These are phyloP conservation scores for Sturnira hondurensis DNA, from an alignment of 2,113 vertebrate genomes.

Conservation along the genomic window DNA sequence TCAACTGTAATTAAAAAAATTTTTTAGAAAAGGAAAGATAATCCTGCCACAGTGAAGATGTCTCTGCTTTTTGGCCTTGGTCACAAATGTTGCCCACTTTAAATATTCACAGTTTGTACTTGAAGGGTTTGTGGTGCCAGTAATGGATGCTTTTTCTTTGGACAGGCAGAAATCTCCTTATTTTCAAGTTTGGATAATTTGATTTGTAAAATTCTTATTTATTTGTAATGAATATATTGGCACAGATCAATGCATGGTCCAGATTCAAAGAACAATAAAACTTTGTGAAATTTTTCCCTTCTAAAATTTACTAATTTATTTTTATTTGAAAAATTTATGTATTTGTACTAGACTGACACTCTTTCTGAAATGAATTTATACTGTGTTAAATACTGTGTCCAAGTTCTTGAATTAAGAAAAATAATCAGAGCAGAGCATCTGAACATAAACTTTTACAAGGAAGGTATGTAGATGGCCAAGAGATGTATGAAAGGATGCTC, in stretches of 20 bases:
- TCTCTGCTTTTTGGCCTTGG: neutral
- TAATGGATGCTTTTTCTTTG: neutral
- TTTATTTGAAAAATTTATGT: neutral
- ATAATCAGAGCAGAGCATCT: neutral
- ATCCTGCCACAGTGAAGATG: neutral
- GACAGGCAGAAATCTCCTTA: neutral
- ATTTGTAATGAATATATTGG: neutral
- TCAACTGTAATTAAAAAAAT: neutral
- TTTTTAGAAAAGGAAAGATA: neutral
- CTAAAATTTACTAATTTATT: neutral
- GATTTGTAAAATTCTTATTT: neutral
- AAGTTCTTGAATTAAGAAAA: neutral
- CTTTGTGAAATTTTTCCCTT: neutral
- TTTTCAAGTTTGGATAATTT: neutral
- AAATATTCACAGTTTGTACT: neutral
- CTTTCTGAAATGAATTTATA: neutral
- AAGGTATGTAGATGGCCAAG: neutral
- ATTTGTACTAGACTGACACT: neutral
- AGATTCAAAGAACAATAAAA: neutral
- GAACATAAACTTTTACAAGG: neutral
- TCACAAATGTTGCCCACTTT: neutral
- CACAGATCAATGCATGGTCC: neutral
- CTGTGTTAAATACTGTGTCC: neutral
- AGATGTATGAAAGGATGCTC: neutral
- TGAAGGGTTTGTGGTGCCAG: neutral